phyloP scores from a whole-genome alignment of 2,113 vertebrate species.

The Ophiodon elongatus region DNA sequence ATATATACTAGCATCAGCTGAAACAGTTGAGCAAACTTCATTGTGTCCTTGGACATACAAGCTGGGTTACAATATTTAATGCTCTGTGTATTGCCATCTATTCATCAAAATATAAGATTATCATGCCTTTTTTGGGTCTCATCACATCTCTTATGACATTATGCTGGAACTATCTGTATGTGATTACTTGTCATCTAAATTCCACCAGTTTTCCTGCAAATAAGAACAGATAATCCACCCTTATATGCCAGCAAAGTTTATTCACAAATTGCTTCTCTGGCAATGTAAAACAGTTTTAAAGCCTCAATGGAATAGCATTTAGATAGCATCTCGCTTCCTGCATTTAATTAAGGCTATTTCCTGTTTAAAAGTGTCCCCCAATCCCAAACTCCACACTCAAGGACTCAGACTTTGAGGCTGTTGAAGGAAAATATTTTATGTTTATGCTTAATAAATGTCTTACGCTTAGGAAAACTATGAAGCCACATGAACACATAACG shows the following conservation, averaged over 20 bases:
- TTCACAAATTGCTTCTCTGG: background rate
- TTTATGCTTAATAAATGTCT: too few relatives aligned
- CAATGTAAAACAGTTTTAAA: background rate
- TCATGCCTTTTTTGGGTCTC: background rate
- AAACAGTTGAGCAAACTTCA: background rate
- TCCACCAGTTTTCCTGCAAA: background rate
- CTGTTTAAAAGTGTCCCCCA: background rate
- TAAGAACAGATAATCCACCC: background rate
- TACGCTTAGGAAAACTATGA: too few relatives aligned
- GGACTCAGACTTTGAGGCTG: too few relatives aligned
- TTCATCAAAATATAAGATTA: background rate
- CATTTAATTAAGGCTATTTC: background rate
- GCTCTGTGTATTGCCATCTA: background rate
- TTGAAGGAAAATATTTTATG: too few relatives aligned
- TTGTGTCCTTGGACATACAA: too few relatives aligned
- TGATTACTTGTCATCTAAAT: background rate
- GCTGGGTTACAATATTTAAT: background rate
- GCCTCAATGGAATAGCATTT: background rate
- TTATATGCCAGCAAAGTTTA: too few relatives aligned
- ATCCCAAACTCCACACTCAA: too few relatives aligned
- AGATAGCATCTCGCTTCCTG: background rate
- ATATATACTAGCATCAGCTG: background rate
- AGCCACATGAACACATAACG: too few relatives aligned
- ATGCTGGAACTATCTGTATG: background rate
- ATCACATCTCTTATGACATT: background rate